Evolutionary conservation across 2,888 invertebrate genomes (phyloP), one percentile per base, ranked within the genome.

Genomic region (Lasioglossum oenotherae): DNA sequence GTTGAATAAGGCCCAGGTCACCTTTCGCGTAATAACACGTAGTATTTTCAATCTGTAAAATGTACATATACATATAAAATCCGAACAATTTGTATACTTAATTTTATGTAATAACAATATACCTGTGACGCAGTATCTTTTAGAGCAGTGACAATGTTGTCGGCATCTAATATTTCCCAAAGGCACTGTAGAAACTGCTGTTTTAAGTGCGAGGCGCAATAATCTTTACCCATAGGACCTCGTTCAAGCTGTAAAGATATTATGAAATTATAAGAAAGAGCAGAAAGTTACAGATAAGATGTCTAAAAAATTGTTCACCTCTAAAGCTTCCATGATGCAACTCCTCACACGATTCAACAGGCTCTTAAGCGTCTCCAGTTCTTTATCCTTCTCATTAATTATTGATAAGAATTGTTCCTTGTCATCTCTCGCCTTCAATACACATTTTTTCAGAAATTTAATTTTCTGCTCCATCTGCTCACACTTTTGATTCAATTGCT

Each of bases 341-440:
- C 84, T 80, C 76, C 92, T 93, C 6, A 97, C 97, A 92, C 97
- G 96, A 89, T 96, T 96, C 38, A 98, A 94, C 82, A 97, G 96
- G 64, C 95, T 95, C 16, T 95, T 96, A 6, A 97, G 93, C 71
- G 96, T 96, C 31, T 95, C 95, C 57, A 96, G 95, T 92, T 97
- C 96, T 84, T 96, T 96, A 46, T 96, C 95, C 85, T 96, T 95
- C 84, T 96, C 96, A 2, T 95, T 91, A 5, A 96, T 93, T 85
- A 96, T 96, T 0, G 95, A 94, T 10, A 95, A 90, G 0, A 96
- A 92, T 88, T 95, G 95, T 76, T 95, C 95, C 89, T 96, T 96
- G 67, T 96, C 96, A 86, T 95, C 93, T 31, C 93, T 93, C 8
- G 95, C 95, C 4, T 95, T 95, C 91, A 97, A 96, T 69, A 97